Evolutionary conservation across 1,140 invertebrate genomes (phyloP), one percentile per base, ranked within the genome.

Genomic region (Grapholita molesta): DNA sequence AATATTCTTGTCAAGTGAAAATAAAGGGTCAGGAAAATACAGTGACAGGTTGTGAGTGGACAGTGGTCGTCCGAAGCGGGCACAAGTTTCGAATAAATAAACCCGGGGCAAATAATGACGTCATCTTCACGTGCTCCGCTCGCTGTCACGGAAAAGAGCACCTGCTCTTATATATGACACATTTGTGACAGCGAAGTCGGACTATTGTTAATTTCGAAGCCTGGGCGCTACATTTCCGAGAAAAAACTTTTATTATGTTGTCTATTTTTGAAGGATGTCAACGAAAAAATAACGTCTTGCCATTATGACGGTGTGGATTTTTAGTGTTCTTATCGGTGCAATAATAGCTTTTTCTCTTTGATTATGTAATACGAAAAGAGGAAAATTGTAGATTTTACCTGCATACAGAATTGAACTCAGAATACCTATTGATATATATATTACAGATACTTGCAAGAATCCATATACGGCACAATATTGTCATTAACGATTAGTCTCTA

Each of bases 1-100:
- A 88, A 90, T 89, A 90, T 90, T 89, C 84, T 88, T 90, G 86
- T 89, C 87, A 90, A 88, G 80, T 87, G 83, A 88, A 89, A 91
- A 89, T 88, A 89, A 90, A 91, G 88, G 85, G 86, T 85, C 83
- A 83, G 79, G 76, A 84, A 82, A 88, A 86, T 87, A 86, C 83
- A 82, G 82, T 86, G 85, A 88, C 87, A 88, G 85, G 81, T 85
- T 83, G 86, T 84, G 86, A 89, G 83, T 82, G 88, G 87, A 87
- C 82, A 77, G 81, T 87, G 85, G 85, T 86, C 85, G 90, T 88
- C 85, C 83, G 83, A 85, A 89, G 81, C 81, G 80, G 79, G 77
- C 78, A 67, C 79, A 85, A 84, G 79, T 85, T 86, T 83, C 85
- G 84, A 88, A 91, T 89, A 91, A 89, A 90, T 91, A 90, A 89